Conservation (phyloP, 2,113 vertebrate genomes). For the Ardeotis arabs region DNA sequence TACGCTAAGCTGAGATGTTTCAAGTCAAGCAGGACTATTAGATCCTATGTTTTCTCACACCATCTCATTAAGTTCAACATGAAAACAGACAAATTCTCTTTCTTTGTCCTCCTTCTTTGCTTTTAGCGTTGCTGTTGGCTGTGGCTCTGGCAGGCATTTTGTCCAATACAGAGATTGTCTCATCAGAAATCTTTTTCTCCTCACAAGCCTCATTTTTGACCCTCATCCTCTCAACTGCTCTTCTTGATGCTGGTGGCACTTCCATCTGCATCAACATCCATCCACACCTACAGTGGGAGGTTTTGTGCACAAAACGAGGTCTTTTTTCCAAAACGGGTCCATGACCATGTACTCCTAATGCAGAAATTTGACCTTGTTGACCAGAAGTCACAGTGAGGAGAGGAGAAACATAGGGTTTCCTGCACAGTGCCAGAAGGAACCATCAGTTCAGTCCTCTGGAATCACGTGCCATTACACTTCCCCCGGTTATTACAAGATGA, state of each 20-base stretch:
- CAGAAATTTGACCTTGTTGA: background rate
- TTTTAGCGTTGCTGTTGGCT: background rate
- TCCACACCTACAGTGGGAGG: background rate
- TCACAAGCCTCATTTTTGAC: background rate
- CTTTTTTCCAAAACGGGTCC: background rate
- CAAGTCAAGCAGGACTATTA: background rate
- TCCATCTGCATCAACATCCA: background rate
- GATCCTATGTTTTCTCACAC: background rate
- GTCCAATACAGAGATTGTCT: background rate
- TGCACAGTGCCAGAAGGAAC: background rate
- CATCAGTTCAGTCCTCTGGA: fast-evolving
- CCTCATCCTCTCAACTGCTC: background rate
- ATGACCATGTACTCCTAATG: fast-evolving
- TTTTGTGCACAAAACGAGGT: background rate
- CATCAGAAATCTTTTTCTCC: background rate
- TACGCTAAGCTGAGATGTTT: background rate
- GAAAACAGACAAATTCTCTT: background rate
- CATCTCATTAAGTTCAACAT: background rate
- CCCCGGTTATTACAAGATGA: background rate
- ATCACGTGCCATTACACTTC: background rate
- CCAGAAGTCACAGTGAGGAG: background rate
- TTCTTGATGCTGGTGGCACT: background rate
- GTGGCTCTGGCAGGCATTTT: background rate
- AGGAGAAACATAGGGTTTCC: background rate
- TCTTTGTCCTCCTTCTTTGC: background rate